Conservation (phyloP, 2,888 invertebrate genomes). For the Harpalus rubripes region DNA sequence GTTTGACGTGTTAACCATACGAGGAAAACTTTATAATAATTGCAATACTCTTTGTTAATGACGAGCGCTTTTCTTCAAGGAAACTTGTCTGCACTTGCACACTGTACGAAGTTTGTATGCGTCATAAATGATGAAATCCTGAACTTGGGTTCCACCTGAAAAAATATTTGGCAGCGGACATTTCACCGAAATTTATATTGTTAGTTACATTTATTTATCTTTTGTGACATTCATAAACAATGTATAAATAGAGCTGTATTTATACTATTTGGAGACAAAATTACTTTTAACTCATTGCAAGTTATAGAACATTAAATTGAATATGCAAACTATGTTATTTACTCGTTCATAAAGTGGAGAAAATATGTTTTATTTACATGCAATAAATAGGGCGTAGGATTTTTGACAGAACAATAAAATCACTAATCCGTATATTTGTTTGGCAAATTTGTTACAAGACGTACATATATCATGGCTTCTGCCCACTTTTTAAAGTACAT, state of each 20-base stretch:
- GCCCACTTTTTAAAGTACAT: too few species aligned
- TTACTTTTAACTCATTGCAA: neutral
- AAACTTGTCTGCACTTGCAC: neutral
- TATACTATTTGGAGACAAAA: neutral
- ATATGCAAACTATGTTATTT: neutral
- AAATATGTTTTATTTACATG: neutral
- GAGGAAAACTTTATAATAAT: neutral
- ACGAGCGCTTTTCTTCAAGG: neutral
- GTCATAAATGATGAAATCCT: slow-evolving; percentile 32
- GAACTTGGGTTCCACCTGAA: slow-evolving; percentile 15
- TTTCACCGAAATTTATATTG: slow-evolving; percentile 47
- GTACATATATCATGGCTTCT: too few species aligned
- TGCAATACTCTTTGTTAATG: neutral
- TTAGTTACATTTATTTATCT: slow-evolving; percentile 24
- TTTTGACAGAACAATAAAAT: neutral
- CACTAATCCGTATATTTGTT: too few species aligned
- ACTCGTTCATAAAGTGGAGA: neutral
- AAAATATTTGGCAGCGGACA: slow-evolving; percentile 28
- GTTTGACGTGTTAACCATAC: neutral
- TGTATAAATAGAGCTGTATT: neutral
- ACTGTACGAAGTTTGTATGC: neutral
- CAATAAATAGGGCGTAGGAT: neutral
- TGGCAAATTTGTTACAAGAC: too few species aligned
- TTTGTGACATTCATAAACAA: slow-evolving; percentile 34
- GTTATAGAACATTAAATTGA: neutral